Base-by-base conservation (phyloP, 2,888 invertebrate genomes). In the Altica lythri region DNA sequence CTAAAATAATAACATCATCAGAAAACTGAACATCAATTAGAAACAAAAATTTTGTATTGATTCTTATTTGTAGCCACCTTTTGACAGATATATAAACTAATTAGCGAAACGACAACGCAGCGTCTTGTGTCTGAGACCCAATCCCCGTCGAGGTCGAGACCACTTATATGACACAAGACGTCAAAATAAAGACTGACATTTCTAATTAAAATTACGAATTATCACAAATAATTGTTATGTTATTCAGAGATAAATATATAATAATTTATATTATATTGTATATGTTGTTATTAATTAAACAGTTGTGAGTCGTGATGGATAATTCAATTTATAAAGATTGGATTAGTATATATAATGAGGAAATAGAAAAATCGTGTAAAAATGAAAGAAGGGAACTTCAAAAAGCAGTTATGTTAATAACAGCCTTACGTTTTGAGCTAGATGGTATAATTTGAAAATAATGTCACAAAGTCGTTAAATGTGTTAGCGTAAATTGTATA, bases 31-130 rank as follows among this genome's bases (percentile, higher is more conserved):
- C n/a, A n/a, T n/a, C n/a, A n/a, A n/a, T 60, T 55, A 58, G 58
- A 66, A 65, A 64, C 60, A 61, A 69, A 66, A 68, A 60, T 55
- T 60, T 57, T 63, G 59, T 69, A 69, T 69, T 68, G 68, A 69
- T 69, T 66, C 60, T 47, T 46, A 16, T 25, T 19, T 35, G 13
- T 49, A 29, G 59, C 47, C 59, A 52, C 40, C 59, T 59, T 19
- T 47, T 44, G 53, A 16, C 4, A 22, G 19, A 22, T 30, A 2
- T n/a, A 12, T 6, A 14, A 44, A 44, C 44, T 9, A 8, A 16
- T n/a, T n/a, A n/a, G n/a, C n/a, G n/a, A n/a, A n/a, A n/a, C n/a
- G n/a, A n/a, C n/a, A n/a, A n/a, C n/a, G n/a, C n/a, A n/a, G n/a
- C n/a, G n/a, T n/a, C n/a, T n/a, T n/a, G n/a, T n/a, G n/a, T n/a